Base-by-base conservation (phyloP, 2,113 vertebrate species). In the Gadus macrocephalus region DNA sequence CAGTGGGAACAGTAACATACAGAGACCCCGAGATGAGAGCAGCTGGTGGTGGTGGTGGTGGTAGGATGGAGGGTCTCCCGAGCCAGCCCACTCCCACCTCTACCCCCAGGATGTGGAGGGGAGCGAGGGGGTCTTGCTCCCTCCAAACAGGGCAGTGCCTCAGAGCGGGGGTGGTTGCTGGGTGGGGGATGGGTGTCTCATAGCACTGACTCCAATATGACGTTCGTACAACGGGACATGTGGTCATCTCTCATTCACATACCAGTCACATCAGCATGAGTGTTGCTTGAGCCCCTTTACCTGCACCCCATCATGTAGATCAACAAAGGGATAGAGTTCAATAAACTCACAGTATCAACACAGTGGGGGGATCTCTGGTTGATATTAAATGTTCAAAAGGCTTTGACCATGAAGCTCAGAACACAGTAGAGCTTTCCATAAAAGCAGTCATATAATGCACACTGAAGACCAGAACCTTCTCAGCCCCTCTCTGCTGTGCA, bases 1-100 rank as follows among this genome's bases (percentile, higher is more conserved):
- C 89, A 91, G 85, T 88, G 91, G 91, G 83, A 89, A 90, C 88
- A 93, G 91, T 93, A 92, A 91, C 86, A 81, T 81, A 70, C 85
- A 90, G 84, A 91, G 84, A 85, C 88, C 87, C 82, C 20, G 20
- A 25, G 61, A 68, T 70, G 74, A 38, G 67, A 65, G 69, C 71
- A 73, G 61, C 77, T 71, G 79, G 72, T 83, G 81, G 74, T 73
- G 42, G 66, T 67, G 38, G 38, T 42, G 42, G 42, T 49, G 42
- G 42, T 14, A 11, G 42, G 42, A 49, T 49, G 12, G 42, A 49
- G 9, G 9, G 9, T 14, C 5, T 3, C 42, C 8, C 42, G 7
- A 49, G 12, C 42, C 9, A 9, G 2, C 42, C 8, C 8, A 2
- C 42, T 9, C 42, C 42, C 42, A 49, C 42, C 42, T 49, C 42